Evolutionary conservation across 2,888 invertebrate genomes (phyloP), one percentile per base, ranked within the genome.

Genomic region (Trisateles emortualis): DNA sequence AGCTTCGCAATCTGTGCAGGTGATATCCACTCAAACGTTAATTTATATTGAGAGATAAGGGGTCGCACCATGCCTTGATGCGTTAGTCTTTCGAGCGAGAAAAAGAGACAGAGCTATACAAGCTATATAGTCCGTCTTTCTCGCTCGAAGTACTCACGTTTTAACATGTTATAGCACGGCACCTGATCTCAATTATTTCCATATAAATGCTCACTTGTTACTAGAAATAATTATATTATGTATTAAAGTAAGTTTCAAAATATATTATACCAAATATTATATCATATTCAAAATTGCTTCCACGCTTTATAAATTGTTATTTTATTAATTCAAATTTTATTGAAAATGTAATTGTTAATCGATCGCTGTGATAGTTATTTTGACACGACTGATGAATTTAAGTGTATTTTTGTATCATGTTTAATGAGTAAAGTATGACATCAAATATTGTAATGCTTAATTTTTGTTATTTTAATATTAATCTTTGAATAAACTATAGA

Each of bases 311-410:
- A 57, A 61, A 52, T 46, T 60, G 59, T 67, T 64, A 57, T 63
- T 52, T 45, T 46, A 46, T 45, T 22, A 22, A 49, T 57, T 42
- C 22, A 64, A 54, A 59, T 71, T 82, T 78, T 69, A 69, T 60
- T 43, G 22, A 35, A 46, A 52, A 50, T 19, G 52, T 57, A 48
- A 59, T 70, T n/a, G 52, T 64, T 46, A 64, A 69, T 67, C 26
- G 38, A 59, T 55, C 32, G 79, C 90, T 91, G 90, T 91, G 90
- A 90, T 91, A 90, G 79, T 78, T 72, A 68, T 19, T 66, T 76
- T 76, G 76, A 83, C 69, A 83, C 71, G 88, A 88, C 83, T 87
- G 84, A 88, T 80, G 68, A 72, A 76, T 68, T 68, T 75, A 75
- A 73, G 63, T 81, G 70, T 86, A 84, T 86, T 86, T 87, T 85